These are phyloP conservation scores for Sminthurinus aureus DNA, from an alignment of 2,888 invertebrate genomes.

Conservation along the genomic window DNA sequence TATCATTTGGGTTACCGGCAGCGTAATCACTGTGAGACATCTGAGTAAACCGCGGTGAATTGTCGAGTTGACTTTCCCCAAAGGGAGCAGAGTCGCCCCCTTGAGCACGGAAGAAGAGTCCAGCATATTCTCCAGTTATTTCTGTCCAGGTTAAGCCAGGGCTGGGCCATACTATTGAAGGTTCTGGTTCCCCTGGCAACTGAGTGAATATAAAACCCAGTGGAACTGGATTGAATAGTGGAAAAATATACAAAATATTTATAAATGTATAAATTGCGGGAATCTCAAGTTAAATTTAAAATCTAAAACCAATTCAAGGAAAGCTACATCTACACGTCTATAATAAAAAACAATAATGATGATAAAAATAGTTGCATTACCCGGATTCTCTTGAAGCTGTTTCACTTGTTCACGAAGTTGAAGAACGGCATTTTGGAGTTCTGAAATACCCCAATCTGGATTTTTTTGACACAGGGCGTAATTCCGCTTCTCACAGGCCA, in stretches of 20 bases:
- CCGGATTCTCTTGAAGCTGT: neutral
- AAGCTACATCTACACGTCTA: neutral
- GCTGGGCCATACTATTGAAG: neutral
- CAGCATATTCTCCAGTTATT: slow-evolving; percentile 3
- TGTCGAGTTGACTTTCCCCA: slow-evolving; percentile 4
- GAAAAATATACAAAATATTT: too few species aligned
- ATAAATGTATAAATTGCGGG: too few species aligned
- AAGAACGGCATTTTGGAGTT: neutral
- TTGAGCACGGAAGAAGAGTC: slow-evolving; percentile 23
- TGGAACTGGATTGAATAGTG: neutral
- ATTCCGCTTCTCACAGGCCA: neutral
- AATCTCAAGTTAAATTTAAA: neutral
- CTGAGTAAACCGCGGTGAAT: neutral
- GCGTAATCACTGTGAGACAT: neutral
- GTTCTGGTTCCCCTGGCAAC: neutral
- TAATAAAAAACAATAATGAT: neutral
- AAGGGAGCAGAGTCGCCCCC: neutral
- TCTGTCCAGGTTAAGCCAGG: slow-evolving; percentile 8
- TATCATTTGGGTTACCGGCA: too few species aligned
- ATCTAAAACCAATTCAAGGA: neutral
- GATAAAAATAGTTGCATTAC: neutral
- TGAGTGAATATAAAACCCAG: slow-evolving; percentile 17
- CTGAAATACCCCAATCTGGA: neutral
- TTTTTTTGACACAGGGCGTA: neutral
- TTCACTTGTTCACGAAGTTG: neutral